Evolutionary conservation across 2,797 vertebrate species (phyloP).

Genomic region (Sylvia borin): DNA sequence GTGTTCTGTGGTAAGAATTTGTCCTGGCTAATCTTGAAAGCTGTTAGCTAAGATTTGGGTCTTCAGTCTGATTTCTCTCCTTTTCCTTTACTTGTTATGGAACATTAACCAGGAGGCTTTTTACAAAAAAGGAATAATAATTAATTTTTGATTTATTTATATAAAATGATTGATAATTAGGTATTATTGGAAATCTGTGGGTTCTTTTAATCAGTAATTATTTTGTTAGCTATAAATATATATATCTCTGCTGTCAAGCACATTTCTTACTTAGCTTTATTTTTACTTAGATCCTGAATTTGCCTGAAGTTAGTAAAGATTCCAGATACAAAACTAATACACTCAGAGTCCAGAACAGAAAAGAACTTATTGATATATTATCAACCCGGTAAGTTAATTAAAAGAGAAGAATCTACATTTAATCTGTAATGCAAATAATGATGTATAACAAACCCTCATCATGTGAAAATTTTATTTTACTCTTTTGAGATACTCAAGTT

Average conservation of each 20-base stretch:
- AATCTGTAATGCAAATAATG: neutral
- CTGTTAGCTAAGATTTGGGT: neutral
- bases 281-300: constrained; percentile 83
- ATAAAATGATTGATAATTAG: neutral
- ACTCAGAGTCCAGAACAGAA: constrained; percentile 88
- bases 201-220: neutral
- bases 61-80: neutral
- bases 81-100: neutral
- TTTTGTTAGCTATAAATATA: neutral
- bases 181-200: neutral
- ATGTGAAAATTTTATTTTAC: neutral
- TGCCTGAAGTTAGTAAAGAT: constrained; percentile 80
- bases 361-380: constrained; percentile 78
- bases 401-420: neutral
- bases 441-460: neutral
- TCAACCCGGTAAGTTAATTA: constrained; percentile 79
- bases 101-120: neutral
- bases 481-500: neutral
- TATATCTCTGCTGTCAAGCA: neutral
- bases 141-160: neutral
- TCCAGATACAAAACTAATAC: constrained; percentile 87
- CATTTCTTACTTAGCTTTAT: constrained; percentile 14
- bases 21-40: neutral
- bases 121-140: neutral
- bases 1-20: neutral